Evolutionary conservation across 2,113 vertebrate species (phyloP).

Genomic region (Glaucidium brasilianum): DNA sequence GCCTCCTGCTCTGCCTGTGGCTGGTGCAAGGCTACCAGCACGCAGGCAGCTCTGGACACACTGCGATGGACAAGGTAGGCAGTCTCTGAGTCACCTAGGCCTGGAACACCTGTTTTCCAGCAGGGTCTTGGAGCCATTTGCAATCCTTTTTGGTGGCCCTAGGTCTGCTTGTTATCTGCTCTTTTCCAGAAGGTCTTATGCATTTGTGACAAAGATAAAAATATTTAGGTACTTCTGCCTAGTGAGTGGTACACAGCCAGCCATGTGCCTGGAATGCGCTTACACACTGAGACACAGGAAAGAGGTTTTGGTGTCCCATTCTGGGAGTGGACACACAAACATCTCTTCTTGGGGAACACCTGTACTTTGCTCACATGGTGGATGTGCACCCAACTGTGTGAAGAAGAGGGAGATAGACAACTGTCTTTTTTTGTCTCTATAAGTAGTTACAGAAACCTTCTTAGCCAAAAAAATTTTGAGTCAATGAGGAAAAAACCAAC

Average conservation of each 20-base stretch:
- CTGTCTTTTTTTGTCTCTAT: neutral
- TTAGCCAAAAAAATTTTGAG: fast-evolving
- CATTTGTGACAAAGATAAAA: neutral
- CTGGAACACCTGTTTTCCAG: neutral
- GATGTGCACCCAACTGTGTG: neutral
- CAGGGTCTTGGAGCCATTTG: neutral
- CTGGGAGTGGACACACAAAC: neutral
- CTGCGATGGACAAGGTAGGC: neutral
- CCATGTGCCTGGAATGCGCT: too few relatives aligned
- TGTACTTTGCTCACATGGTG: neutral
- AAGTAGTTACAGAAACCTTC: neutral
- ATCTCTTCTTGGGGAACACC: neutral
- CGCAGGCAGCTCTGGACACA: neutral
- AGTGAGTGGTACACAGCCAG: neutral
- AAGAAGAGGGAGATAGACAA: neutral
- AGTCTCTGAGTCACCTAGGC: neutral
- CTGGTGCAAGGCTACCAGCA: neutral
- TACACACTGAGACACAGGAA: neutral
- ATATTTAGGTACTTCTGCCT: neutral
- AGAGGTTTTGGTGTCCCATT: neutral
- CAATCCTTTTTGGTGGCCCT: neutral
- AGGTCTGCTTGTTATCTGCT: neutral
- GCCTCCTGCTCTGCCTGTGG: neutral
- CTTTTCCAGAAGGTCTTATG: neutral
- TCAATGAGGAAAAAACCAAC: neutral